These are phyloP conservation scores for Mermis nigrescens DNA, from an alignment of 2,888 invertebrate species.

Conservation along the genomic window DNA sequence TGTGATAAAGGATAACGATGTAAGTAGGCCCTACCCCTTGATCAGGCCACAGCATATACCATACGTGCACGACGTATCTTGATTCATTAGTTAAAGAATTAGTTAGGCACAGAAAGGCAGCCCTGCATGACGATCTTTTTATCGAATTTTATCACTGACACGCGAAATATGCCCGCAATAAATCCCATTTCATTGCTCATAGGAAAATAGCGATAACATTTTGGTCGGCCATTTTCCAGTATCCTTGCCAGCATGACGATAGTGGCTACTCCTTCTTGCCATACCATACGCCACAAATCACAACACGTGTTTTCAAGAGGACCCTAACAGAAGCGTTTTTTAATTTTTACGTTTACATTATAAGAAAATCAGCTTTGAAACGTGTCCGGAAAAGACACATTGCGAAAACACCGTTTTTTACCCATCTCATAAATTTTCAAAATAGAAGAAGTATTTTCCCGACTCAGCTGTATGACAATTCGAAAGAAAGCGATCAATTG, in stretches of 20 bases:
- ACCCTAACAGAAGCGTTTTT: no score
- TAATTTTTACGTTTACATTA: no score
- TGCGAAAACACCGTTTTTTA: no score
- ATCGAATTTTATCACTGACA: not conserved
- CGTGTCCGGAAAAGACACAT: no score
- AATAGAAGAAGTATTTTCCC: no score
- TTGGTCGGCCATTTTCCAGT: not conserved
- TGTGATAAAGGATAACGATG: no score
- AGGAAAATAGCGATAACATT: not conserved
- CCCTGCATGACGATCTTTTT: not conserved
- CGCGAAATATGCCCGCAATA: not conserved
- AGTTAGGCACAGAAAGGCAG: not conserved
- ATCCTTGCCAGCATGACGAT: not conserved
- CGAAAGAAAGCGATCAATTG: no score
- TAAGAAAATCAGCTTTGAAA: no score
- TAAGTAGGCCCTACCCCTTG: not conserved
- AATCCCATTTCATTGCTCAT: not conserved
- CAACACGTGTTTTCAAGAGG: not conserved
- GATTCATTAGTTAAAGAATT: not conserved
- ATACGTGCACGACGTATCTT: not conserved
- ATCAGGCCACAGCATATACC: not conserved
- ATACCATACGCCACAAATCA: conserved; percentile 1
- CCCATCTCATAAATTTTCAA: no score
- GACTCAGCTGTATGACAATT: no score
- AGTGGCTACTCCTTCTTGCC: conserved; percentile 1